A percentile compares a stretch with the other conserved stretches of the same genome.
Conservation (phyloP, 1,140 invertebrate genomes). For the Galendromus occidentalis region DNA sequence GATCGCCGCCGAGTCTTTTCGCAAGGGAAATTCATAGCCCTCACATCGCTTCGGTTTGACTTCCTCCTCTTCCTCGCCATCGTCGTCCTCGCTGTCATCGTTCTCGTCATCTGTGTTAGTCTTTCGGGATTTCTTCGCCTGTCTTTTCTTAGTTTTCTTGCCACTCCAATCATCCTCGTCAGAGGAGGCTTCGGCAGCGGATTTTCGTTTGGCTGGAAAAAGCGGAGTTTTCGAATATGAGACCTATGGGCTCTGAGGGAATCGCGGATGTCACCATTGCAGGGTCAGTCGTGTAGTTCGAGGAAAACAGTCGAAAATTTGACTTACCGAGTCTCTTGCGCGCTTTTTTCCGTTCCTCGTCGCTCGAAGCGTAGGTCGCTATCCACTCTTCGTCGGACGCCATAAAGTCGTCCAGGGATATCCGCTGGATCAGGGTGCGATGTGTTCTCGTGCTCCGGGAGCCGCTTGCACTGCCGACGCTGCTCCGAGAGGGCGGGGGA, state of each 20-base stretch:
- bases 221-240: not conserved
- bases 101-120: not conserved
- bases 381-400: conserved; percentile 10
- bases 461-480: not conserved
- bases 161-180: not conserved
- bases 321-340: not conserved
- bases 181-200: not conserved
- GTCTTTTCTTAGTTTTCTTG: not conserved
- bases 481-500: not conserved
- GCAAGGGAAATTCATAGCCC: too few species aligned
- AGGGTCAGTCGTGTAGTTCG: too few species aligned
- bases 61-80: not conserved
- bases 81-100: not conserved
- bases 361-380: not conserved
- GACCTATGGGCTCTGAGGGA: too few species aligned
- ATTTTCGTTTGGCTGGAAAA: not conserved
- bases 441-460: not conserved
- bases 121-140: not conserved
- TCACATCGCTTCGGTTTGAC: too few species aligned
- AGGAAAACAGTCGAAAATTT: not conserved
- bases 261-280: too few species aligned
- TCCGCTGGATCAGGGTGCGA: conserved; percentile 8
- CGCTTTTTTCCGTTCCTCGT: conserved; percentile 2
- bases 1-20: too few species aligned
- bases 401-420: conserved; percentile 5